Evolutionary conservation across 2,797 vertebrate species (phyloP).

Genomic region (Pyrocephalus nanus): DNA sequence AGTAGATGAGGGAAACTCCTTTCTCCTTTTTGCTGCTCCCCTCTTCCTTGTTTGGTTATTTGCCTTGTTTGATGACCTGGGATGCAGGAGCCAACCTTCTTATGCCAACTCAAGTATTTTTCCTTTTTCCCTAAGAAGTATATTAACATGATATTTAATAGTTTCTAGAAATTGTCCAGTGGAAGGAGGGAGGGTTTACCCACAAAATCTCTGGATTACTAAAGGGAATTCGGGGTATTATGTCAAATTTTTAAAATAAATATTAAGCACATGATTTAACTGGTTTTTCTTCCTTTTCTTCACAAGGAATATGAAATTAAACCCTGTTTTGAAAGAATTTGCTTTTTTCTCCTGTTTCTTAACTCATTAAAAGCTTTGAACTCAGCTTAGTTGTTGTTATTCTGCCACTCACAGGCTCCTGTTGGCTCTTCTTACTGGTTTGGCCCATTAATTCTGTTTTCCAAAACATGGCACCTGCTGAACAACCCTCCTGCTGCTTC

Average conservation of each 20-base stretch:
- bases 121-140: not conserved
- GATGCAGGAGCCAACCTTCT: not conserved
- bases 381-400: slow-evolving; percentile 7
- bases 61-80: not conserved
- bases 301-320: slow-evolving; percentile 17
- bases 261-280: slow-evolving; percentile 37
- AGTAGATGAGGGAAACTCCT: not conserved
- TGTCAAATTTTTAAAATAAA: slow-evolving; percentile 27
- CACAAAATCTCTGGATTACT: not conserved
- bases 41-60: not conserved
- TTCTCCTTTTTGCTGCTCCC: not conserved
- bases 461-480: not conserved
- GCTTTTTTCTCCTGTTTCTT: slow-evolving; percentile 16
- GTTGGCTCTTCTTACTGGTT: not conserved
- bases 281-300: slow-evolving; percentile 41
- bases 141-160: slow-evolving; percentile 30
- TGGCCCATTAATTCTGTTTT: not conserved
- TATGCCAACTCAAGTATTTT: slow-evolving; percentile 35
- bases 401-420: not conserved
- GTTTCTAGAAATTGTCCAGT: slow-evolving; percentile 32
- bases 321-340: slow-evolving; percentile 7
- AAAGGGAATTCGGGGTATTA: slow-evolving; percentile 19
- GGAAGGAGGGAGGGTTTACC: not conserved
- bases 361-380: slow-evolving; percentile 45
- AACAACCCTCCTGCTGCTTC: not conserved